Conservation (phyloP, 1,140 invertebrate genomes). For the Lordiphosa stackelbergi region DNA sequence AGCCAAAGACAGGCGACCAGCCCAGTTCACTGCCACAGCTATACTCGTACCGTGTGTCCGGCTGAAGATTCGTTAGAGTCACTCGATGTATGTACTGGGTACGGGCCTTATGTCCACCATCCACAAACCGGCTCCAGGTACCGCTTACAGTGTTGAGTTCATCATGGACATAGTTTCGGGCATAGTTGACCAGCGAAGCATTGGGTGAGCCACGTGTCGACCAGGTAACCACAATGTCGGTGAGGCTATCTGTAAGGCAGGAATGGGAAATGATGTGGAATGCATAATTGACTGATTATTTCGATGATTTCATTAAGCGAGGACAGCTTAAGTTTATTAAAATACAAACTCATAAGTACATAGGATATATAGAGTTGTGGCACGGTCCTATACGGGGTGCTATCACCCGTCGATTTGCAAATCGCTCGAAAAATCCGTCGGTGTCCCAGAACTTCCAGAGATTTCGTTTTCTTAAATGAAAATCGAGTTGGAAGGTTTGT, state of each 20-base stretch:
- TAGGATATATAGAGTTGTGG: too few species aligned
- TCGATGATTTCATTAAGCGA: too few species aligned
- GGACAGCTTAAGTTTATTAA: neutral
- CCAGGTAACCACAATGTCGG: conserved; percentile 92
- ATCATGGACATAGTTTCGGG: conserved; percentile 81
- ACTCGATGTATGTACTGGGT: conserved; percentile 90
- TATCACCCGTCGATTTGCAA: too few species aligned
- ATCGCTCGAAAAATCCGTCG: too few species aligned
- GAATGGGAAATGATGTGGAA: too few species aligned
- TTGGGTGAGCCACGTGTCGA: conserved; percentile 87
- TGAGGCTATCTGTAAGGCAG: conserved; percentile 79
- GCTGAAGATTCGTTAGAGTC: conserved; percentile 79
- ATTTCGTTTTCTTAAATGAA: too few species aligned
- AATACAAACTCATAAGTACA: too few species aligned
- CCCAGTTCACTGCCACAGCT: conserved; percentile 87
- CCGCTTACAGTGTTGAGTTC: conserved; percentile 78
- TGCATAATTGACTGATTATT: too few species aligned
- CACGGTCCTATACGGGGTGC: too few species aligned
- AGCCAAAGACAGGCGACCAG: conserved; percentile 88
- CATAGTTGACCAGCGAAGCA: conserved; percentile 88
- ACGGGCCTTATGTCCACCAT: conserved; percentile 84
- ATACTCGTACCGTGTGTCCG: conserved; percentile 85
- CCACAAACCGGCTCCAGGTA: conserved; percentile 83
- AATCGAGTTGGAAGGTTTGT: too few species aligned
- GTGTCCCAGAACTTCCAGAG: too few species aligned